Percentiles rank a stretch among this genome's conserved stretches.
phyloP scores from a whole-genome alignment of 2,888 invertebrate genomes.

The Spodoptera littoralis region DNA sequence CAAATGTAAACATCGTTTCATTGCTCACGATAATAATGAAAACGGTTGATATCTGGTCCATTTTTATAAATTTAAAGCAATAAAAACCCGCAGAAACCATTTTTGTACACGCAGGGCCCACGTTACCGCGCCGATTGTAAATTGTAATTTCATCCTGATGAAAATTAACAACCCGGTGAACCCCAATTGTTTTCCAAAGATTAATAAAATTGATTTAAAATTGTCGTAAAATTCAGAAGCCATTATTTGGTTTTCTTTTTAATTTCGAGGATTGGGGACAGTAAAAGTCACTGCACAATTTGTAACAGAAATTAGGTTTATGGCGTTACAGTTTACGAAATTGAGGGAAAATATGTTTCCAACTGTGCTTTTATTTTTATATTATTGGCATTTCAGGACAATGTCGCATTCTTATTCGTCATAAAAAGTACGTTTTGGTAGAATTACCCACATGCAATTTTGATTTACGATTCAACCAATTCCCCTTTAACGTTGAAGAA shows the following conservation, averaged over 20 bases:
- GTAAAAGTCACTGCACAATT: slow-evolving; percentile 21
- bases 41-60: slow-evolving; percentile 43
- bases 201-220: slow-evolving; percentile 64
- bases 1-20: slow-evolving; percentile 41
- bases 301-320: slow-evolving; percentile 16
- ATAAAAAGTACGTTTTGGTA: slow-evolving; percentile 45
- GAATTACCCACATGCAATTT: slow-evolving; percentile 50
- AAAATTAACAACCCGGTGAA: slow-evolving; percentile 56
- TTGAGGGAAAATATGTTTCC: slow-evolving; percentile 8
- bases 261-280: slow-evolving; percentile 24
- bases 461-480: slow-evolving; percentile 41
- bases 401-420: slow-evolving; percentile 30
- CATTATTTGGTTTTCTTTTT: slow-evolving; percentile 41
- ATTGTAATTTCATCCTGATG: slow-evolving; percentile 68
- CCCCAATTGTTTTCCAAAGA: slow-evolving; percentile 57
- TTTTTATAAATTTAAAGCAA: slow-evolving; percentile 69
- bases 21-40: slow-evolving; percentile 49
- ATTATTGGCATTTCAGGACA: slow-evolving; percentile 21
- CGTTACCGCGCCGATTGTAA: slow-evolving; percentile 56
- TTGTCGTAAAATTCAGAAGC: slow-evolving; percentile 55
- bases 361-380: slow-evolving; percentile 26
- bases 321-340: background rate
- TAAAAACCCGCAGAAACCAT: slow-evolving; percentile 68
- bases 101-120: slow-evolving; percentile 72
- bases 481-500: slow-evolving; percentile 29